A percentile compares a stretch with the other conserved stretches of the same genome.
These are phyloP conservation scores for Istiophorus platypterus DNA, from an alignment of 2,113 vertebrate genomes.

Conservation along the genomic window DNA sequence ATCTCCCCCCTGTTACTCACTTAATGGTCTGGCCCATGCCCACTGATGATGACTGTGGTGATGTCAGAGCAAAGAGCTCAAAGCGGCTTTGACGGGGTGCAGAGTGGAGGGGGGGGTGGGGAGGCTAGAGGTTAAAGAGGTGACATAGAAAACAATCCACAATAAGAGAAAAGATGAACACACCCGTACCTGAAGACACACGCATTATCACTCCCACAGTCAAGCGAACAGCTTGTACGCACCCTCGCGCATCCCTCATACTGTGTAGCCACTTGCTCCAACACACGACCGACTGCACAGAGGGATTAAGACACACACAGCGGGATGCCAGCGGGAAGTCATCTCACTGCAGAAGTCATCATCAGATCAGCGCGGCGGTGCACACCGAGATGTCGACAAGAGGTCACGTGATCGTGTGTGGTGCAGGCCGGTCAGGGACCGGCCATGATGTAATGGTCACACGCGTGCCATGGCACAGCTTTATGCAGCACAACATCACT, in stretches of 20 bases:
- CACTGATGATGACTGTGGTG: constrained; percentile 69
- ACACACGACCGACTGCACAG: constrained; percentile 38
- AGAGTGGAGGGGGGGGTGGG: constrained; percentile 34
- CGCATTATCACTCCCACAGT: not conserved
- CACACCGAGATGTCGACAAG: constrained; percentile 46
- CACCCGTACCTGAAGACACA: not conserved
- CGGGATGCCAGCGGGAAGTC: constrained; percentile 57
- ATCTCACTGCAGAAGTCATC: constrained; percentile 55
- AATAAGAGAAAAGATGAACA: constrained; percentile 43
- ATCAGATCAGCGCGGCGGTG: constrained; percentile 54
- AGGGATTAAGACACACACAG: constrained; percentile 63
- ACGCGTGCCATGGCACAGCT: constrained; percentile 53
- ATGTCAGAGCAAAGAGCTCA: constrained; percentile 79
- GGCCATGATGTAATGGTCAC: constrained; percentile 74
- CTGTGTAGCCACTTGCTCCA: constrained; percentile 24
- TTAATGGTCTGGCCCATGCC: constrained; percentile 67
- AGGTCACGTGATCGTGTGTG: constrained; percentile 63
- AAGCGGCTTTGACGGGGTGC: constrained; percentile 73
- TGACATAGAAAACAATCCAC: constrained; percentile 47
- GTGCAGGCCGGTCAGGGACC: constrained; percentile 34
- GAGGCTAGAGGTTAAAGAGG: constrained; percentile 57
- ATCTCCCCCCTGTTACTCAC: constrained; percentile 52
- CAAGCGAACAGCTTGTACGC: constrained; percentile 12
- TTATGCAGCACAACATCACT: constrained; percentile 32
- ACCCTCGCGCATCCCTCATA: not conserved